Conservation (phyloP, 2,113 vertebrate species). For the Ictidomys tridecemlineatus region DNA sequence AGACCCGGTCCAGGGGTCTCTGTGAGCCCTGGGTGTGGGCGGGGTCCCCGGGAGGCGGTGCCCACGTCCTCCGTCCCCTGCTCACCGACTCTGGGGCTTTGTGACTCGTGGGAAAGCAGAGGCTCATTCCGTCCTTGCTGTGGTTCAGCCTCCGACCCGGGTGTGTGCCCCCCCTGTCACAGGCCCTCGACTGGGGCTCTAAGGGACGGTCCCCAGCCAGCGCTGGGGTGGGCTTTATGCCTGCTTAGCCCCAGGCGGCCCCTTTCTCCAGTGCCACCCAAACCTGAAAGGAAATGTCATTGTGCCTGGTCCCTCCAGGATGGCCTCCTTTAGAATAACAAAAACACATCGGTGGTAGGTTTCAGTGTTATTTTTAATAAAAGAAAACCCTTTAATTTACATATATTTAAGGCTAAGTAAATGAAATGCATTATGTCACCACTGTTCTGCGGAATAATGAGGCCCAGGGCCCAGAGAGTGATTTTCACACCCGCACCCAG, state of each 20-base stretch:
- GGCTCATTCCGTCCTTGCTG: constrained; percentile 51
- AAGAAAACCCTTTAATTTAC: constrained; percentile 91
- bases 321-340: constrained; percentile 88
- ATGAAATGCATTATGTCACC: constrained; percentile 89
- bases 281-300: constrained; percentile 87
- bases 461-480: constrained; percentile 83
- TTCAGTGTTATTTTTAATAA: constrained; percentile 90
- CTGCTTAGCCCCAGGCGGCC: constrained; percentile 70
- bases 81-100: too few species aligned
- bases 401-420: constrained; percentile 89
- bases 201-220: constrained; percentile 72
- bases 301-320: constrained; percentile 85
- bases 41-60: background rate
- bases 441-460: constrained; percentile 87
- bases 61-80: too few species aligned
- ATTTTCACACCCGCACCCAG: constrained; percentile 82
- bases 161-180: background rate
- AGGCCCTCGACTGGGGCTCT: background rate
- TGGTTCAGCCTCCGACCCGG: constrained; percentile 62
- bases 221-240: constrained; percentile 70
- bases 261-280: constrained; percentile 84
- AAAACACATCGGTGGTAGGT: constrained; percentile 88
- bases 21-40: background rate
- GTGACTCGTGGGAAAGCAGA: background rate
- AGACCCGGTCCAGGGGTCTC: rapidly evolving